These are phyloP conservation scores for Exephanes ischioxanthus DNA, from an alignment of 2,888 invertebrate genomes.

Conservation along the genomic window DNA sequence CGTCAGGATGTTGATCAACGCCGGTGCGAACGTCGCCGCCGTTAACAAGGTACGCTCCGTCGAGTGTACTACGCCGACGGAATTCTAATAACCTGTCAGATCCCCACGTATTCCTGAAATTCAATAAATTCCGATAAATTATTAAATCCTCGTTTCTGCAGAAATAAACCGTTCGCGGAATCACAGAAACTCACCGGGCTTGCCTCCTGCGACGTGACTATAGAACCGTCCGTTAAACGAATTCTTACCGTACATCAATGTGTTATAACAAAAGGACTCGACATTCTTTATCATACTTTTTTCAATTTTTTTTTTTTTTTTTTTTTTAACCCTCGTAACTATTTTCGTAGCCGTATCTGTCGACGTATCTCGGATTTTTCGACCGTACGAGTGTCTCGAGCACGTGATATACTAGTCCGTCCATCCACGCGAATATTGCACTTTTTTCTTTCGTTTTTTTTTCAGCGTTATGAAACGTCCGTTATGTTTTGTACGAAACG, in stretches of 20 bases:
- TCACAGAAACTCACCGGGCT: neutral
- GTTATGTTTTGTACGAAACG: neutral
- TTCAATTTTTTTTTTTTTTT: neutral
- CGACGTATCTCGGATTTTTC: neutral
- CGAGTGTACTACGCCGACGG: neutral
- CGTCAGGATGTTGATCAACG: conserved; percentile 89
- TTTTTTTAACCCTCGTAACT: neutral
- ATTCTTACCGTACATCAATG: too few species aligned
- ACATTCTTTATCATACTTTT: neutral
- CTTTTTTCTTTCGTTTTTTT: neutral
- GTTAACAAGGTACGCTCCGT: conserved; percentile 88
- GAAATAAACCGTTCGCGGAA: conserved; percentile 9
- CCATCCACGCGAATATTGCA: neutral
- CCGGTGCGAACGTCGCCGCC: conserved; percentile 89
- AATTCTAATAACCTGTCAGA: conserved; percentile 34
- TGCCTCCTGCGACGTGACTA: neutral
- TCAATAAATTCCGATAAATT: conserved; percentile 40
- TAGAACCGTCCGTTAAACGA: neutral
- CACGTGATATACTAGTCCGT: too few species aligned
- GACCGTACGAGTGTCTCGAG: neutral
- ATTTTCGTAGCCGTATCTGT: neutral
- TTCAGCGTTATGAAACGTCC: neutral
- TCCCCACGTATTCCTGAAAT: conserved; percentile 9
- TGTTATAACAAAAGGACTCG: too few species aligned
- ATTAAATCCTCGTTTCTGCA: conserved; percentile 24